phyloP scores from a whole-genome alignment of 2,888 invertebrate species.

The Incurvaria masculella region DNA sequence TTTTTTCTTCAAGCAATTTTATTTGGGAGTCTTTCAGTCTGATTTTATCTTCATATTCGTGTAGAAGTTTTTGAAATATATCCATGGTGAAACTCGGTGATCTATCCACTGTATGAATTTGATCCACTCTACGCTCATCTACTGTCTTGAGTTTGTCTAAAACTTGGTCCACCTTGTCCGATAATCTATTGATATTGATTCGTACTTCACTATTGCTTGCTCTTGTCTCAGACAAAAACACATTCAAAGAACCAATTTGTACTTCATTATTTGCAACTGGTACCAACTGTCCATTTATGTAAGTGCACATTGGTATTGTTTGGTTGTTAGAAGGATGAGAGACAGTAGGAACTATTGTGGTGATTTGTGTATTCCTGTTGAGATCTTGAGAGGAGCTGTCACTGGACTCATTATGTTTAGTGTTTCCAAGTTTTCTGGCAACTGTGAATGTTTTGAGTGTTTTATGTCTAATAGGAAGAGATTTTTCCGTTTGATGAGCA shows the following conservation, averaged over 20 bases:
- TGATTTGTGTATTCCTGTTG: slow-evolving; percentile 8
- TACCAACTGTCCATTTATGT: slow-evolving; percentile 26
- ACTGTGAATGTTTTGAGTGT: slow-evolving; percentile 21
- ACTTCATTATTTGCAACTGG: slow-evolving; percentile 24
- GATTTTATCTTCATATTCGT: slow-evolving; percentile 45
- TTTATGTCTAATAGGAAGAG: slow-evolving; percentile 30
- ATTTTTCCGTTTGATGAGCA: slow-evolving; percentile 18
- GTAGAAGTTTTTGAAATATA: slow-evolving; percentile 32
- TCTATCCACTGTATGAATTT: slow-evolving; percentile 12
- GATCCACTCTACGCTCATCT: too few species aligned
- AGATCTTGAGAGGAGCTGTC: slow-evolving; percentile 18
- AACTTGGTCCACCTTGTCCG: slow-evolving; percentile 36
- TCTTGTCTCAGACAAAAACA: slow-evolving; percentile 39
- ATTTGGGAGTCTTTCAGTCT: slow-evolving; percentile 15
- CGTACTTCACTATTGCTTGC: slow-evolving; percentile 40
- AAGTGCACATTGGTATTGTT: slow-evolving; percentile 17
- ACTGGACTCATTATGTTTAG: slow-evolving; percentile 16
- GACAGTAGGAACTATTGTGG: background rate
- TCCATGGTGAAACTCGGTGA: slow-evolving; percentile 25
- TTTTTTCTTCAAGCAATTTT: background rate
- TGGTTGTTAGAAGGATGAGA: slow-evolving; percentile 1
- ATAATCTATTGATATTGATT: slow-evolving; percentile 37
- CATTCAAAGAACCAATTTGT: slow-evolving; percentile 21
- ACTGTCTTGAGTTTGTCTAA: slow-evolving; percentile 27
- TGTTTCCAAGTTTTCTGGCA: slow-evolving; percentile 25